A percentile compares a stretch with the other conserved stretches of the same genome.
phyloP scores from a whole-genome alignment of 2,797 vertebrate genomes.

The Myotis findleyi region DNA sequence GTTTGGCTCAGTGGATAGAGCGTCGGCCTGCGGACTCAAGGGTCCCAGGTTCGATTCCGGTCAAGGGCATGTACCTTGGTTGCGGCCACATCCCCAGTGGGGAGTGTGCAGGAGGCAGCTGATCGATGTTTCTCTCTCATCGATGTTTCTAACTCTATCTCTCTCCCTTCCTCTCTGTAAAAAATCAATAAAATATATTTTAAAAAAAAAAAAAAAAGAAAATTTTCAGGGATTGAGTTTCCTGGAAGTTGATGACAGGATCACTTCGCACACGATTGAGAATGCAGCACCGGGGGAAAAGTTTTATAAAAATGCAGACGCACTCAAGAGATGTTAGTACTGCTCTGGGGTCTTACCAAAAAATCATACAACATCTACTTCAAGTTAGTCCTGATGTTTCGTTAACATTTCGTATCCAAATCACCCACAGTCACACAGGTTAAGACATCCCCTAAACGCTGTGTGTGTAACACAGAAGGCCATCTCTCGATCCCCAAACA shows the following conservation, averaged over 20 bases:
- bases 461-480: not conserved
- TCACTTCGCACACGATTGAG: not conserved
- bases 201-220: too few relatives aligned
- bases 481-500: slow-evolving; percentile 58
- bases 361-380: not conserved
- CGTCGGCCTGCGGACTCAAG: too few relatives aligned
- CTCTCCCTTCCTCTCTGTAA: too few relatives aligned
- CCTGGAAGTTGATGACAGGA: not conserved
- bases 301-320: not conserved
- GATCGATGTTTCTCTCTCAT: too few relatives aligned
- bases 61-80: too few relatives aligned
- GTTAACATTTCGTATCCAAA: not conserved
- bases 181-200: too few relatives aligned
- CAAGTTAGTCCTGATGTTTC: not conserved
- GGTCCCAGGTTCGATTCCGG: too few relatives aligned
- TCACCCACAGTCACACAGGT: not conserved
- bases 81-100: too few relatives aligned
- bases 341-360: not conserved
- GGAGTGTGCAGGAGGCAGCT: too few relatives aligned
- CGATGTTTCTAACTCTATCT: too few relatives aligned
- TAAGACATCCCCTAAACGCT: not conserved
- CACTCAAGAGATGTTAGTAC: not conserved
- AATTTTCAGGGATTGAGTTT: not conserved
- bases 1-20: too few relatives aligned
- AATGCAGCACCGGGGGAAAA: not conserved